Percentiles rank a stretch among this genome's conserved stretches.
Evolutionary conservation across 2,113 vertebrate genomes (phyloP).

Genomic region (Oncorhynchus gorbuscha): DNA sequence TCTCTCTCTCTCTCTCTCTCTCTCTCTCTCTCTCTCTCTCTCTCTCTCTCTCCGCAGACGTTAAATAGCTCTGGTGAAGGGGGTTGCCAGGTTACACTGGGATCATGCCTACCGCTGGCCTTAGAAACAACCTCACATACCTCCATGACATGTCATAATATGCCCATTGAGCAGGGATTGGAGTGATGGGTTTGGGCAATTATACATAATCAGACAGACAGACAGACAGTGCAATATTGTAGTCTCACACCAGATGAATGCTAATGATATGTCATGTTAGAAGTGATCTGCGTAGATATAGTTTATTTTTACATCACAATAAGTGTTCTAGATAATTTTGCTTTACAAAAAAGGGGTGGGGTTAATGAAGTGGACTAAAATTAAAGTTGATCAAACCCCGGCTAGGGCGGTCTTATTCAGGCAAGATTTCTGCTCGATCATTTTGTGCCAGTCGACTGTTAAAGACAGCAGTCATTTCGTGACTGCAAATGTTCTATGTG

Average conservation of each 20-base stretch:
- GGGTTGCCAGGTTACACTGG: conserved; percentile 43
- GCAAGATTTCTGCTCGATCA: neutral
- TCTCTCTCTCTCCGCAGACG: conserved; percentile 39
- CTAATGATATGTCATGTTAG: neutral
- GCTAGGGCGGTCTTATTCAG: too few species aligned
- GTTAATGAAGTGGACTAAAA: too few species aligned
- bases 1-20: conserved; percentile 45
- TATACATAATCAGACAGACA: neutral
- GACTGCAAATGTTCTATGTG: conserved; percentile 9
- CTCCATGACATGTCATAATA: conserved; percentile 43
- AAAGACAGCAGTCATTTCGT: conserved; percentile 8
- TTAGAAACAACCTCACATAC: conserved; percentile 43
- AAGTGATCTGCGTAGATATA: neutral
- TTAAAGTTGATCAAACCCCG: too few species aligned
- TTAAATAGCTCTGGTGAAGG: conserved; percentile 41
- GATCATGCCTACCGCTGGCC: conserved; percentile 38
- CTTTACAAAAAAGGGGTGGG: too few species aligned
- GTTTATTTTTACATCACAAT: neutral
- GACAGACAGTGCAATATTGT: neutral
- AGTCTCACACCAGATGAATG: neutral
- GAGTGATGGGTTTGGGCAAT: conserved; percentile 24
- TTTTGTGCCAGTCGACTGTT: neutral
- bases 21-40: conserved; percentile 31
- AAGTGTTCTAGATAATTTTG: neutral
- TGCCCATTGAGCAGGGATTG: conserved; percentile 30